Conservation (phyloP, 2,113 vertebrate genomes). For the Mohoua ochrocephala region DNA sequence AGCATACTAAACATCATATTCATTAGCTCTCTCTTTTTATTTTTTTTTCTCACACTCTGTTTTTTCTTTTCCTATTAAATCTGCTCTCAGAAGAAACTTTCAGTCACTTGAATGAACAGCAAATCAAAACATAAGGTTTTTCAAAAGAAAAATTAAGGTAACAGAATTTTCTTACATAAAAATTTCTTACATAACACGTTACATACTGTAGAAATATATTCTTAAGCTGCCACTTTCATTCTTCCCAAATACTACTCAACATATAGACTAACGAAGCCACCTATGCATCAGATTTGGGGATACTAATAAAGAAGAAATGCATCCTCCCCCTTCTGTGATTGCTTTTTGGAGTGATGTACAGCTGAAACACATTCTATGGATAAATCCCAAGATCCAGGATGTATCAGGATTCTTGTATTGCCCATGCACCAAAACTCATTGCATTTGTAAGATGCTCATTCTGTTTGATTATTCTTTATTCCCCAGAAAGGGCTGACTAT, state of each 20-base stretch:
- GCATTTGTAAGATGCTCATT: not conserved
- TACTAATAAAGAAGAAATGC: not conserved
- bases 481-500: not conserved
- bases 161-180: not conserved
- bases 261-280: not conserved
- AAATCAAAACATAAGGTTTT: not conserved
- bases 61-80: not conserved
- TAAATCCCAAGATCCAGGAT: not conserved
- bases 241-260: not conserved
- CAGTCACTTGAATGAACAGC: not conserved
- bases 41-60: not conserved
- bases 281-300: not conserved
- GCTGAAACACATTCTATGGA: not conserved
- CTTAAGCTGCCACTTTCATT: not conserved
- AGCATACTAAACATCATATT: constrained; percentile 1
- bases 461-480: not conserved
- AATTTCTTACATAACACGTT: not conserved
- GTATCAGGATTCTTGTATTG: not conserved
- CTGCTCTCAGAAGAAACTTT: not conserved
- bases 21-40: not conserved
- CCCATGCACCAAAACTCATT: fast-evolving
- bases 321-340: not conserved
- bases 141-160: not conserved
- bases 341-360: not conserved
- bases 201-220: not conserved